Percentiles rank a stretch among this genome's conserved stretches.
Evolutionary conservation across 2,888 invertebrate genomes (phyloP).

Genomic region (Ceratothoa steindachneri): DNA sequence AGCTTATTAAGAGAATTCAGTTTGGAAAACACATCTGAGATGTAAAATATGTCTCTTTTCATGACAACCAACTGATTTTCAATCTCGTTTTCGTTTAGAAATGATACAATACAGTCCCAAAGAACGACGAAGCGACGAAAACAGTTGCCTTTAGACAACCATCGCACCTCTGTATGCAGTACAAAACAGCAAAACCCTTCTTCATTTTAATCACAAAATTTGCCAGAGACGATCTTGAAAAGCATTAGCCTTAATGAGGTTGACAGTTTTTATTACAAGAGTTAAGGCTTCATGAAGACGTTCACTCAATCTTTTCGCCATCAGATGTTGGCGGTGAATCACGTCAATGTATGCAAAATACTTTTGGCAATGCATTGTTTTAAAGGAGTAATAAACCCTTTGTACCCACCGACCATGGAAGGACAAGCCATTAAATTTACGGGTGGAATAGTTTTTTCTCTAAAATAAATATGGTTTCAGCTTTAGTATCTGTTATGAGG

Average conservation of each 20-base stretch:
- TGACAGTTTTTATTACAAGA: not conserved
- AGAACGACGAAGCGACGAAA: not conserved
- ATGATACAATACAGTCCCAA: not conserved
- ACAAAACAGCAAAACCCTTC: not conserved
- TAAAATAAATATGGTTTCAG: not conserved
- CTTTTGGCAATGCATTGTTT: not conserved
- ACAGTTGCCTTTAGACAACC: too few relatives aligned
- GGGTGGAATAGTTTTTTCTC: not conserved
- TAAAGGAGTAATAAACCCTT: not conserved
- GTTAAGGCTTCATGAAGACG: too few relatives aligned
- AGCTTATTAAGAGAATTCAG: not conserved
- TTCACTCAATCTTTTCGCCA: too few relatives aligned
- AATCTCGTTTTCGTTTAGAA: not conserved
- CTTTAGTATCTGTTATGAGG: not conserved
- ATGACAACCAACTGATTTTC: not conserved
- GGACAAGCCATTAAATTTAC: not conserved
- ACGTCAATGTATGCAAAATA: not conserved
- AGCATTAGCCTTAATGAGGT: not conserved
- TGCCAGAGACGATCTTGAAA: not conserved
- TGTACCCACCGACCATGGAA: not conserved
- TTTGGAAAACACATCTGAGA: not conserved
- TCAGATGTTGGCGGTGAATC: not conserved
- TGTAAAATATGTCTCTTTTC: too few relatives aligned
- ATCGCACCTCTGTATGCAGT: not conserved
- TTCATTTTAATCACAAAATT: not conserved